These are phyloP conservation scores for Ormyrus rosae DNA, from an alignment of 2,888 invertebrate species.

Conservation along the genomic window DNA sequence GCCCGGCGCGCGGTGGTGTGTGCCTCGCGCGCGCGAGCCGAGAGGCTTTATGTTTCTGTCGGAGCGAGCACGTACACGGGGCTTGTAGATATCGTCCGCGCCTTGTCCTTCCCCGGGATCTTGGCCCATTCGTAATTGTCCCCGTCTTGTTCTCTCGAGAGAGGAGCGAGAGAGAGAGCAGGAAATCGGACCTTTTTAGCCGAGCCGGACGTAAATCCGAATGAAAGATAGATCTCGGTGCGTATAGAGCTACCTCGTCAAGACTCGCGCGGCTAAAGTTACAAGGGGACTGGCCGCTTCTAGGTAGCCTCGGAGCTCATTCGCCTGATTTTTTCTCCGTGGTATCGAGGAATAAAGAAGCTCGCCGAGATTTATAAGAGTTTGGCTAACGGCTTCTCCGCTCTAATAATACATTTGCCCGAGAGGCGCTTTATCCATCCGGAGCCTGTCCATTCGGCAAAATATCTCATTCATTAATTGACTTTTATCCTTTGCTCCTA, in stretches of 20 bases:
- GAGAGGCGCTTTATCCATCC: too few relatives aligned
- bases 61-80: slow-evolving; percentile 50
- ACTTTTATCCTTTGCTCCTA: not conserved
- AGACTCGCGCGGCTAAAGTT: not conserved
- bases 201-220: slow-evolving; percentile 23
- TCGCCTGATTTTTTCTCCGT: not conserved
- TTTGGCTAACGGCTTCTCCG: not conserved
- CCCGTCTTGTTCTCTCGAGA: slow-evolving; percentile 48
- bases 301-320: not conserved
- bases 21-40: slow-evolving; percentile 54
- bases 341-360: not conserved
- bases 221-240: slow-evolving; percentile 26
- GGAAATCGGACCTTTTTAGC: slow-evolving; percentile 54
- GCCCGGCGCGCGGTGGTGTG: slow-evolving; percentile 62
- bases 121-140: slow-evolving; percentile 65
- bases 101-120: slow-evolving; percentile 62
- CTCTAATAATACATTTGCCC: too few relatives aligned
- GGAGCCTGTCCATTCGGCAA: too few relatives aligned
- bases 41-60: slow-evolving; percentile 50
- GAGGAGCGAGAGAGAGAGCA: not conserved
- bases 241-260: not conserved
- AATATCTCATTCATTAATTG: not conserved
- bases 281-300: not conserved
- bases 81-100: slow-evolving; percentile 54
- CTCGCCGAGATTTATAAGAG: not conserved